Evolutionary conservation across 2,113 vertebrate species (phyloP).

Genomic region (Antennarius striatus): DNA sequence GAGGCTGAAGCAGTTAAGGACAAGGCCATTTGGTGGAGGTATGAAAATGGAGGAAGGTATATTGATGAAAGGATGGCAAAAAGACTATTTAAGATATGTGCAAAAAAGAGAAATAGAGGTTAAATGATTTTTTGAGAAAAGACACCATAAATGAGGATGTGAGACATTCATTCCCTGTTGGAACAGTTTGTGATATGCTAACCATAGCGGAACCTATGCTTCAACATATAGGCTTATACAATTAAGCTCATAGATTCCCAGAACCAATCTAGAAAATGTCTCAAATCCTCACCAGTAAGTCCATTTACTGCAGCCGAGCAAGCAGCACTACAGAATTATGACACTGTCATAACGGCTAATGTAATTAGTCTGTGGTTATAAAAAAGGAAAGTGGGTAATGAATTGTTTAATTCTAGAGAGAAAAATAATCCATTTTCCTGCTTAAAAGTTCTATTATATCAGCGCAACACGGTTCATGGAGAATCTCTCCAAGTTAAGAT

Average conservation of each 20-base stretch:
- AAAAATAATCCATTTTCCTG: constrained; percentile 59
- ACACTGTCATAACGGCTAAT: constrained; percentile 65
- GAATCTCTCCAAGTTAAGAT: constrained; percentile 27
- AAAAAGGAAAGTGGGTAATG: constrained; percentile 72
- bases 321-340: constrained; percentile 67
- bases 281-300: constrained; percentile 36
- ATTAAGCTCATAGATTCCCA: constrained; percentile 47
- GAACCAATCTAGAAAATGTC: constrained; percentile 62
- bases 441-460: constrained; percentile 62
- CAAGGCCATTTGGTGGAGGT: constrained; percentile 1
- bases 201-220: constrained; percentile 40
- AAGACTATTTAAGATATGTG: not conserved
- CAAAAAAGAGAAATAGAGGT: constrained; percentile 3
- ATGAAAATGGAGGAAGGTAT: constrained; percentile 3
- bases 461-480: constrained; percentile 13
- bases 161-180: constrained; percentile 35
- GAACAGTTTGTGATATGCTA: constrained; percentile 43
- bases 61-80: constrained; percentile 6
- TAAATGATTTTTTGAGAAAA: constrained; percentile 57
- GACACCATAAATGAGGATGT: constrained; percentile 54
- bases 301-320: constrained; percentile 68
- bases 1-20: constrained; percentile 16
- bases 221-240: constrained; percentile 19
- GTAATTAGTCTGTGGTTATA: constrained; percentile 77
- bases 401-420: constrained; percentile 71